Evolutionary conservation across 2,113 vertebrate genomes (phyloP), one percentile per base, ranked within the genome.

Genomic region (Aplodontia rufa): DNA sequence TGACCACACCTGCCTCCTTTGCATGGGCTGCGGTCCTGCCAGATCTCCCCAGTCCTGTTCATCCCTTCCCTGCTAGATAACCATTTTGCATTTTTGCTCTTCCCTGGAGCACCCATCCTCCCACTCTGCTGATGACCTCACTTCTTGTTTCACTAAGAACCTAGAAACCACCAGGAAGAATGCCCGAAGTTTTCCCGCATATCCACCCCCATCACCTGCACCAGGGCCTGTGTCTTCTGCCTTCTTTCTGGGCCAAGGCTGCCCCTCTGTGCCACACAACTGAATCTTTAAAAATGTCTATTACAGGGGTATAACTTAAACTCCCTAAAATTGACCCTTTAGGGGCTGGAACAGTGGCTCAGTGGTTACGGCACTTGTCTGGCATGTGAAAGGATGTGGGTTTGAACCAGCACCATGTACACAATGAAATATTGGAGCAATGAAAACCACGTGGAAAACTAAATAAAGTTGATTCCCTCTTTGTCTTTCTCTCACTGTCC

Each of bases 171-270:
- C 49, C 17, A 19, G 55, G 28, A 62, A 81, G 84, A 49, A 5
- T 9, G 28, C 40, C 32, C 60, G 5, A 0, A 0, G 22, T 16
- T 0, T 0, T 22, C n/a, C 14, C 7, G 6, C 17, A 49, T 13
- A 9, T 28, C 4, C 2, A 10, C 0, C 24, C 1, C 24, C 13
- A 7, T 8, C 3, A 0, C 66, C n/a, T 12, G 32, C 55, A 11
- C 17, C 30, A 40, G 6, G 17, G 20, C 53, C 74, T 0, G 1
- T 2, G 17, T 82, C 71, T n/a, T 49, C 78, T 62, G 26, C 32
- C 17, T 42, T 35, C 64, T 69, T 19, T 28, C 64, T 32, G 5
- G 32, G 64, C 66, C 7, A 6, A 45, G 49, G 32, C 37, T 40
- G 22, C 60, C 35, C 58, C 30, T 30, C 19, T 10, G 17, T 30